Base-by-base conservation (phyloP, 2,888 invertebrate genomes). In the Euplagia quadripunctaria region DNA sequence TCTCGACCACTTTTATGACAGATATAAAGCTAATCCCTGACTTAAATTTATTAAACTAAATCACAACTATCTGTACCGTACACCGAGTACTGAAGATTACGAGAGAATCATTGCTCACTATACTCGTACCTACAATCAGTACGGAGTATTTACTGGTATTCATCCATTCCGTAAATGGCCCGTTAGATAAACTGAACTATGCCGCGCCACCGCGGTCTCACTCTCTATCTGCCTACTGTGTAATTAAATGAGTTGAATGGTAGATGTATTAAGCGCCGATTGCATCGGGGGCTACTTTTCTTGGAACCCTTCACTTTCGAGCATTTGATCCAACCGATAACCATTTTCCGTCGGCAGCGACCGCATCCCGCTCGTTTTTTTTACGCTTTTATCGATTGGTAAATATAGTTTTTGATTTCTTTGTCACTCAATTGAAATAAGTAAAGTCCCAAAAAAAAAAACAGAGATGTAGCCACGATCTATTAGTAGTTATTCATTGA, bases 291-390 rank as follows among this genome's bases (percentile, higher is more conserved):
- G 66, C 70, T 69, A 67, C 68, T 64, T 58, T 63, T 70, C 66
- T 52, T 6, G 64, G 64, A 68, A 64, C 66, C 66, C 46, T 51
- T 73, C 61, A 58, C 63, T 66, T 20, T 52, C 16, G 42, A 52
- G 61, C 17, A 42, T 63, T 70, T 51, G 70, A 73, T 74, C 42
- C 42, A 68, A 17, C 64, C 46, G 68, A 73, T 69, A 70, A 73
- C 7, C 55, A 42, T 31, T 42, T 55, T 9, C 31, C 43, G 51
- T 64, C 61, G 52, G 61, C 68, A 1, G 20, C 52, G 63, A 6
- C 42, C 67, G 11, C 67, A 16, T 17, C 17, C 67, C 8, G 65
- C 31, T 8, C n/a, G 11, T 31, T 49, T 12, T 8, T 7, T 43
- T 6, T 41, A 31, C 16, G 14, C 51, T 66, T 49, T 58, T 31